Percentiles rank a stretch among this genome's conserved stretches.
phyloP scores from a whole-genome alignment of 2,797 vertebrate genomes.

The Dendrocincla tyrannina region DNA sequence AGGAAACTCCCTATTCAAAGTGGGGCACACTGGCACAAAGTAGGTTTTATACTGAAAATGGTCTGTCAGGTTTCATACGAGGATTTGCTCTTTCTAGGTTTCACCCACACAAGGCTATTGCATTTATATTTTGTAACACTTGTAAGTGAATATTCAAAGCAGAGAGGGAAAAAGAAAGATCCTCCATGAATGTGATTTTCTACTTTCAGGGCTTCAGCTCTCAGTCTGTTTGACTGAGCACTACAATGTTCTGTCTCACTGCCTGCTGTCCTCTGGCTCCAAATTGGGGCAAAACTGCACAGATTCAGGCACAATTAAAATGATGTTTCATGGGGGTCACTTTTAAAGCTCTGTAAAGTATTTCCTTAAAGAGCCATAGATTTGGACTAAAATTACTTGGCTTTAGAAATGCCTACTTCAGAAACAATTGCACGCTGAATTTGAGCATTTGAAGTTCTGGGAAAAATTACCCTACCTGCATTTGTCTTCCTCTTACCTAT shows the following conservation, averaged over 20 bases:
- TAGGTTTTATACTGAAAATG: not conserved
- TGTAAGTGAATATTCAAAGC: not conserved
- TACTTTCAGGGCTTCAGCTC: not conserved
- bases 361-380: not conserved
- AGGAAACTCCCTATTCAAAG: not conserved
- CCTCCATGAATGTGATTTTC: not conserved
- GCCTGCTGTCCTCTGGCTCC: not conserved
- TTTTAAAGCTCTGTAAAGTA: not conserved
- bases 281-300: not conserved
- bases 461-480: not conserved
- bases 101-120: not conserved
- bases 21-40: accelerated
- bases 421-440: not conserved
- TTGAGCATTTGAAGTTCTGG: not conserved
- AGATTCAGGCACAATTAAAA: not conserved
- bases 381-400: not conserved
- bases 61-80: not conserved
- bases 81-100: not conserved
- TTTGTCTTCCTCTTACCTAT: not conserved
- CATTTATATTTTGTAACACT: not conserved
- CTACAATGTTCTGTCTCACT: not conserved
- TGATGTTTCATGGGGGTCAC: not conserved
- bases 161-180: not conserved
- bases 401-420: not conserved
- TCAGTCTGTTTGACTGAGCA: not conserved